A percentile compares a stretch with the other conserved stretches of the same genome.
phyloP scores from a whole-genome alignment of 2,888 invertebrate species.

The Erpobdella octoculata region DNA sequence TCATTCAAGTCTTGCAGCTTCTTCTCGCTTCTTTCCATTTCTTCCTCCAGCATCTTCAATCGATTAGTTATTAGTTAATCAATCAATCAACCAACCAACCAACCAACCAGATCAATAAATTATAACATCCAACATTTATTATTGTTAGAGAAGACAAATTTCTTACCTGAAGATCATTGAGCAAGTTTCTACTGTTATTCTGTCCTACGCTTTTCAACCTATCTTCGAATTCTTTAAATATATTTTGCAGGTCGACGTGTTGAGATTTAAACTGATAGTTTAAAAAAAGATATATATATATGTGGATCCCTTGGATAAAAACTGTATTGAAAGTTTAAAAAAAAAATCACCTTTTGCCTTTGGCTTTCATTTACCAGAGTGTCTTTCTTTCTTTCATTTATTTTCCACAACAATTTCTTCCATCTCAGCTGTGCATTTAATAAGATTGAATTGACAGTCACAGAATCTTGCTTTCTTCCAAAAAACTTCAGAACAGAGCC shows the following conservation, averaged over 20 bases:
- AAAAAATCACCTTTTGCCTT: background rate
- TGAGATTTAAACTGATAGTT: background rate
- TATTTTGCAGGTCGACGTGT: background rate
- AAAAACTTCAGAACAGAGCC: background rate
- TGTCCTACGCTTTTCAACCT: conserved; percentile 3
- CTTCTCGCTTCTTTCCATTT: background rate
- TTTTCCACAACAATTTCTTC: conserved; percentile 49
- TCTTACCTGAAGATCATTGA: background rate
- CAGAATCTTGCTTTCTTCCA: conserved; percentile 14
- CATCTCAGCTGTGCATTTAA: conserved; percentile 49
- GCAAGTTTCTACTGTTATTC: no score
- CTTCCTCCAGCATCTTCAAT: background rate
- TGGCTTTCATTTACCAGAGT: background rate
- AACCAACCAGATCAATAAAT: no score
- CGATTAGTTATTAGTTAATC: background rate
- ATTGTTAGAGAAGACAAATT: background rate
- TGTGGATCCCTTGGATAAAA: background rate
- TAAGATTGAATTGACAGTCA: conserved; percentile 47
- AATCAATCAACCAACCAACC: no score
- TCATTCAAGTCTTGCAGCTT: background rate
- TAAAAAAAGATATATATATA: background rate
- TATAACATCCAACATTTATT: background rate
- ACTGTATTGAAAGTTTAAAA: background rate
- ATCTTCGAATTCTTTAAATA: background rate
- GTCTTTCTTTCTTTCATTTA: conserved; percentile 42